Evolutionary conservation across 1,140 invertebrate genomes (phyloP).

Genomic region (Riptortus pedestris): DNA sequence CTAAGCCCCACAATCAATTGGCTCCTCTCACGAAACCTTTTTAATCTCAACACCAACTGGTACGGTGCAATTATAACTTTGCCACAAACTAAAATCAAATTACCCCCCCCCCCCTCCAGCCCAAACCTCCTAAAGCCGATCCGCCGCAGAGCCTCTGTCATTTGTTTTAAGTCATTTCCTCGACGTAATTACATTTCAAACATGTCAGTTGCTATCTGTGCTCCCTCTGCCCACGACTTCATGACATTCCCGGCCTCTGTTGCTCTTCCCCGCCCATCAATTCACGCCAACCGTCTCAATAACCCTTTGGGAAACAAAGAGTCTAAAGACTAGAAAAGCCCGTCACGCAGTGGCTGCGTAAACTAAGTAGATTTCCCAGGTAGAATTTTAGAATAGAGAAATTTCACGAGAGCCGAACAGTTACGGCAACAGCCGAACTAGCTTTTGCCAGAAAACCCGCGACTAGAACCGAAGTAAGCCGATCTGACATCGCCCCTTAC

Average conservation of each 20-base stretch:
- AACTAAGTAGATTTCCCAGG: not conserved
- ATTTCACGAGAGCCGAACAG: too few species aligned
- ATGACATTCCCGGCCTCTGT: too few species aligned
- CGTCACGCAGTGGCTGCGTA: not conserved
- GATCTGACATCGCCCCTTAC: too few species aligned
- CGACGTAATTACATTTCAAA: conserved; percentile 9
- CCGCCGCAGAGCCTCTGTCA: not conserved
- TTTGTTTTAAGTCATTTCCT: conserved; percentile 16
- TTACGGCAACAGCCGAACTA: too few species aligned
- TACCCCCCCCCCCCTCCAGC: not conserved
- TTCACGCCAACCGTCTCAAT: too few species aligned
- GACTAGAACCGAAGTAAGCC: too few species aligned
- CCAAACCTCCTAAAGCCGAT: not conserved
- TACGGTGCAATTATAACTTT: conserved; percentile 20
- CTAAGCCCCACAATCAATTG: conserved; percentile 19
- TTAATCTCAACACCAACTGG: conserved; percentile 19
- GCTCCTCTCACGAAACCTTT: conserved; percentile 16
- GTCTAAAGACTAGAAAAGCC: not conserved
- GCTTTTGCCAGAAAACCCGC: too few species aligned
- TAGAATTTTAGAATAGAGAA: not conserved
- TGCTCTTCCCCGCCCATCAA: too few species aligned
- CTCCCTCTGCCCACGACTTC: too few species aligned
- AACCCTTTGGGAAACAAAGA: not conserved
- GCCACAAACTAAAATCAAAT: conserved; percentile 20
- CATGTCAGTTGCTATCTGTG: conserved; percentile 2